Evolutionary conservation across 92 coral and sea anemone genomes (phyloP).

Genomic region (Epizoanthus ramosus): DNA sequence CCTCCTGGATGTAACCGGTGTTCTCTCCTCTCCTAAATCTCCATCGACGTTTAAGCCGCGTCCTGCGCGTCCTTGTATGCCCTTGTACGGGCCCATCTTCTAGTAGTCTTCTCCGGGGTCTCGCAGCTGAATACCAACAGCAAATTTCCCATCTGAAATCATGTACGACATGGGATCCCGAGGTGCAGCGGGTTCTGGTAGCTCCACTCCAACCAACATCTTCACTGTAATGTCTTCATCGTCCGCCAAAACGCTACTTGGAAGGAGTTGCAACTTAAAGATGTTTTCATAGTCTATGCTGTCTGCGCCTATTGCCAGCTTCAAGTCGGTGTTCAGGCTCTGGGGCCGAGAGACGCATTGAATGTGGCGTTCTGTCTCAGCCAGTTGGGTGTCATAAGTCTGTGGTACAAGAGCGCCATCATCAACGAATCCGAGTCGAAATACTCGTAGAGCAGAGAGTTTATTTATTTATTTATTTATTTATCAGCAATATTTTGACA

Average conservation of each 20-base stretch:
- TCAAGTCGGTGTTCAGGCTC: conserved; percentile 34
- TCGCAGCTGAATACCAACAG: conserved; percentile 61
- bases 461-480: no score
- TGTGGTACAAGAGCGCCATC: conserved; percentile 52
- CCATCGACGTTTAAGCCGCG: conserved; percentile 8
- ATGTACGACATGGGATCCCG: conserved; percentile 65
- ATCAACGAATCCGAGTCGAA: no score
- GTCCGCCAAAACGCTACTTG: not conserved
- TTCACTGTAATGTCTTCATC: conserved; percentile 61
- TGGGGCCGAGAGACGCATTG: conserved; percentile 14
- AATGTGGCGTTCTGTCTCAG: conserved; percentile 23
- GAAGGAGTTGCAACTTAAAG: conserved; percentile 52
- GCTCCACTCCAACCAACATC: conserved; percentile 57
- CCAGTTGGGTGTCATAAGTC: conserved; percentile 70
- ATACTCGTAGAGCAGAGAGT: no score
- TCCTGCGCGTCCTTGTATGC: conserved; percentile 46
- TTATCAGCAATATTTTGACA: no score
- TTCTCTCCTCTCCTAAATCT: not conserved
- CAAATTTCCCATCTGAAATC: conserved; percentile 59
- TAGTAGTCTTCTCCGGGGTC: conserved; percentile 64
- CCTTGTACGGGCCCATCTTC: conserved; percentile 57
- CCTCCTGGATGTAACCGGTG: conserved; percentile 7
- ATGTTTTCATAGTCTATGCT: conserved; percentile 61
- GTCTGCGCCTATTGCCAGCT: conserved; percentile 44
- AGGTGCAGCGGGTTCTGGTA: conserved; percentile 59